Conservation (phyloP, 2,113 vertebrate genomes). For the Scomber colias region DNA sequence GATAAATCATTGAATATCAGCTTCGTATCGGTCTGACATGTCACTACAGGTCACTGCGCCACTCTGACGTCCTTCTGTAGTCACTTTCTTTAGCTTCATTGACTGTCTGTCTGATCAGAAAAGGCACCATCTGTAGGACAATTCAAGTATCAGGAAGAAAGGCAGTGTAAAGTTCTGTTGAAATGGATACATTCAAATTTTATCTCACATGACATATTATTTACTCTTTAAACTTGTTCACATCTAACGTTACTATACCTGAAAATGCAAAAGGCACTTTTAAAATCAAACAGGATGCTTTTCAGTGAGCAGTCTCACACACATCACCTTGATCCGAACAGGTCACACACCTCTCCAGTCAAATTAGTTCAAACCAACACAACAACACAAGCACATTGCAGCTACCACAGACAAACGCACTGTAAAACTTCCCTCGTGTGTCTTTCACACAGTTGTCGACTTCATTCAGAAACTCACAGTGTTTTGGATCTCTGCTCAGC, state of each 20-base stretch:
- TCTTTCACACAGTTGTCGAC: neutral
- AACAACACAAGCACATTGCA: constrained; percentile 8
- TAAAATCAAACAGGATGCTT: neutral
- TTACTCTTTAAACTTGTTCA: neutral
- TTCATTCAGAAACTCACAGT: constrained; percentile 58
- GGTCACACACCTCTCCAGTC: neutral
- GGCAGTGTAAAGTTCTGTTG: neutral
- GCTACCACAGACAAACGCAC: neutral
- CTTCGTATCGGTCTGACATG: constrained; percentile 4
- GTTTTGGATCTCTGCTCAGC: constrained; percentile 28
- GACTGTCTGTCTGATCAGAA: neutral
- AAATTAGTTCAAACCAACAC: constrained; percentile 40
- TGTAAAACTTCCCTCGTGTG: neutral
- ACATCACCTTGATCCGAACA: neutral
- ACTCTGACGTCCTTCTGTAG: neutral
- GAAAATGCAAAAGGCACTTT: neutral
- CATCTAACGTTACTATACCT: neutral
- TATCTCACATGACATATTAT: neutral
- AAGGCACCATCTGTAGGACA: constrained; percentile 55
- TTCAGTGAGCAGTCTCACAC: neutral
- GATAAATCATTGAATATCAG: constrained; percentile 17
- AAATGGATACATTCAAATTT: constrained; percentile 21
- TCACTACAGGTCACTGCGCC: neutral
- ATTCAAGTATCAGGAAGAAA: neutral
- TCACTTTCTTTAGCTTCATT: constrained; percentile 13